These are phyloP conservation scores for Caenorhabditis sp. DNA, from an alignment of 2,888 invertebrate genomes.

Conservation along the genomic window DNA sequence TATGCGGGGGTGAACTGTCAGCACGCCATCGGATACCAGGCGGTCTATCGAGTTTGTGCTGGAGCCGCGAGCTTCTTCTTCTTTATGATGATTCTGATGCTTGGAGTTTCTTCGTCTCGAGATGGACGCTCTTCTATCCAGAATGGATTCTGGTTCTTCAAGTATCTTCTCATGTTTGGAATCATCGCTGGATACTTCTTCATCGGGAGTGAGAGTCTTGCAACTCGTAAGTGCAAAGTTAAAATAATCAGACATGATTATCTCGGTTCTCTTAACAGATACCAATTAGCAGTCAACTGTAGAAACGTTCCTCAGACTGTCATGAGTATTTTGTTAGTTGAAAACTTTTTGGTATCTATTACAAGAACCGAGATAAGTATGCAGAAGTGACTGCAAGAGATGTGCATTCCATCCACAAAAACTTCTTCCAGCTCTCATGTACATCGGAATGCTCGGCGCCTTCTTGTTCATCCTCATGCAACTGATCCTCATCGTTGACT, in stretches of 20 bases:
- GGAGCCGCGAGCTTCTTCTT: conserved; percentile 94
- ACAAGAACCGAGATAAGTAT: no score
- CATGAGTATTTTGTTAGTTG: no score
- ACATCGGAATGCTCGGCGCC: conserved; percentile 97
- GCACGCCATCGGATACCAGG: conserved; percentile 81
- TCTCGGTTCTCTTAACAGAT: no score
- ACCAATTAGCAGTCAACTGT: no score
- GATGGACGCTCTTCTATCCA: conserved; percentile 96
- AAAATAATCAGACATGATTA: neutral
- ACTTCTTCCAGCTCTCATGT: conserved; percentile 90
- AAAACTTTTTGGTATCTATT: no score
- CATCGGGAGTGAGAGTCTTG: conserved; percentile 89
- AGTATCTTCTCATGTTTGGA: conserved; percentile 93
- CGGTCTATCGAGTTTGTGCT: conserved; percentile 90
- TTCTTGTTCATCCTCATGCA: conserved; percentile 97
- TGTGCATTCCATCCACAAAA: neutral
- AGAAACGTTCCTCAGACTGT: no score
- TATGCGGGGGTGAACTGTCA: conserved; percentile 76
- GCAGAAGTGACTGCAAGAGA: neutral
- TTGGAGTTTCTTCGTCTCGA: conserved; percentile 93
- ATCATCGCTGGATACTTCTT: conserved; percentile 96
- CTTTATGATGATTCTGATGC: conserved; percentile 93
- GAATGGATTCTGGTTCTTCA: conserved; percentile 92
- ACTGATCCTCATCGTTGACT: conserved; percentile 95
- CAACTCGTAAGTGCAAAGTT: conserved; percentile 82